Percentiles rank a stretch among this genome's conserved stretches.
Conservation (phyloP, 2,888 invertebrate species). For the Lasius fuliginosus region DNA sequence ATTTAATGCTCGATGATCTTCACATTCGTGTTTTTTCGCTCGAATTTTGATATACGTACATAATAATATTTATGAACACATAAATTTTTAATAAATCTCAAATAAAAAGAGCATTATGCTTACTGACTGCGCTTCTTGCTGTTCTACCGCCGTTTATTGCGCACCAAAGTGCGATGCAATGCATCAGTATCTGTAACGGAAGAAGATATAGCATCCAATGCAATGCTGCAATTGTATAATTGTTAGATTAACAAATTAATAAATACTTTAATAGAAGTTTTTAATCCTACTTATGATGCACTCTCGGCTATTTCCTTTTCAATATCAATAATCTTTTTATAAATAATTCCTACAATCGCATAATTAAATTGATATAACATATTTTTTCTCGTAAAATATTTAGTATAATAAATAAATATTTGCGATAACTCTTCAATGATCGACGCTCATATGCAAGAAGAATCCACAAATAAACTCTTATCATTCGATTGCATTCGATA, state of each 20-base stretch:
- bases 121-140: constrained; percentile 74
- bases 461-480: neutral
- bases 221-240: neutral
- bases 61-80: neutral
- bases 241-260: constrained; percentile 6
- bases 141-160: constrained; percentile 66
- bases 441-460: neutral
- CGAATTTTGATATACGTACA: neutral
- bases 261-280: neutral
- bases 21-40: neutral
- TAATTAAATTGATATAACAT: constrained; percentile 9
- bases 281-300: neutral
- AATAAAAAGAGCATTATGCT: constrained; percentile 51
- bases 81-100: neutral
- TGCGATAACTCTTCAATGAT: neutral
- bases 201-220: constrained; percentile 1
- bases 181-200: constrained; percentile 70
- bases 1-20: neutral
- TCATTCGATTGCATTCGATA: neutral
- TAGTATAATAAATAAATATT: neutral
- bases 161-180: constrained; percentile 67
- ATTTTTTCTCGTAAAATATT: neutral
- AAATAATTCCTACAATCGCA: neutral
- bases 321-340: neutral
- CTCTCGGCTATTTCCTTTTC: neutral